Base-by-base conservation (phyloP, 2,888 invertebrate genomes). In the Ormyrus nitidulus region DNA sequence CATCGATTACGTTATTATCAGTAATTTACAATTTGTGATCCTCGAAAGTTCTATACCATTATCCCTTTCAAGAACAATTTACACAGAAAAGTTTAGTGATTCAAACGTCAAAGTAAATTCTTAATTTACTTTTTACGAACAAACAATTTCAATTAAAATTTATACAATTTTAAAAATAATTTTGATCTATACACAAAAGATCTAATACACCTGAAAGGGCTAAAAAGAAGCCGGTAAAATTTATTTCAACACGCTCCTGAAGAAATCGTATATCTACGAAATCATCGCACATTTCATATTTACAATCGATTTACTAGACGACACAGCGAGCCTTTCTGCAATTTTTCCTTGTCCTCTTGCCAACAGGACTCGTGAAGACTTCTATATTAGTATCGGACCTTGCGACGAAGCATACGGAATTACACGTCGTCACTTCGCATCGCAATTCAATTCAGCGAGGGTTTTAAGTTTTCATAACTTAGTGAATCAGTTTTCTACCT, bases 401-500 rank as follows among this genome's bases (percentile, higher is more conserved):
- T 53, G 11, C 51, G 53, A 49, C 7, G 46, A 53, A 53, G 44
- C 34, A 61, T 59, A 61, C 51, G 61, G 61, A 71, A 51, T 61
- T 71, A 71, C 71, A 58, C n/a, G 7, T 70, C n/a, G 19, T 9
- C 13, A 44, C 19, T 49, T 70, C 56, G 46, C 64, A 8, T 77
- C 53, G 34, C 34, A 34, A 34, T 34, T 34, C 19, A 34, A 34
- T 58, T 68, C 65, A 34, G 78, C 81, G 81, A 78, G 80, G 78
- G 71, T 75, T 75, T 34, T 72, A 78, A 74, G 71, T 77, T 71
- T 74, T 54, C 34, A 34, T 34, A 54, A 77, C 68, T 34, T 72
- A 68, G 80, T 72, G 61, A 72, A 80, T 70, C 48, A 71, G 74
- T 71, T 61, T 75, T 72, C 70, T 69, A 71, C 75, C 72, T 80